Conservation (phyloP, 2,113 vertebrate genomes). For the Psophia crepitans region DNA sequence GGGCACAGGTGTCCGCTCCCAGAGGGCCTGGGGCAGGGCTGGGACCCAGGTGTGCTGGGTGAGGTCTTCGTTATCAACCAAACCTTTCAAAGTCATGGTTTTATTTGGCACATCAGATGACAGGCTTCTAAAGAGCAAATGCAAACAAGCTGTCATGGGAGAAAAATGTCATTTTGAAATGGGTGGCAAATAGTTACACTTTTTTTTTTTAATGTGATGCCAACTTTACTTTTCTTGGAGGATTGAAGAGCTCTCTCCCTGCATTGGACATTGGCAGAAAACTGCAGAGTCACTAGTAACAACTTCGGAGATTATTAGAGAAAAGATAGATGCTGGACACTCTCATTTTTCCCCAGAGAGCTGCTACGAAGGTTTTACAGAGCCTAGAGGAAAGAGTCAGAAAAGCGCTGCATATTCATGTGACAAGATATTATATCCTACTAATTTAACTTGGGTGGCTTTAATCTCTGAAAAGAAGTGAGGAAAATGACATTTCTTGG, state of each 20-base stretch:
- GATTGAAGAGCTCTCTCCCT: background rate
- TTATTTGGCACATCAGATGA: background rate
- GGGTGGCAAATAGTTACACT: background rate
- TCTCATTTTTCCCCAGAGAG: background rate
- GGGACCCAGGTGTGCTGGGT: background rate
- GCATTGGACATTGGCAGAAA: background rate
- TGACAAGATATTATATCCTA: background rate
- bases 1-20: background rate
- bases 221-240: background rate
- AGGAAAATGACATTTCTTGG: background rate
- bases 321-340: fast-evolving
- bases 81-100: background rate
- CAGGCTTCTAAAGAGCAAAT: background rate
- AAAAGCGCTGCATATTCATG: background rate
- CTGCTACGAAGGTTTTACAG: background rate
- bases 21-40: background rate
- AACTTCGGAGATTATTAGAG: background rate
- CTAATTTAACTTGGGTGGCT: background rate
- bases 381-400: background rate
- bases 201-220: background rate
- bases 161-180: background rate
- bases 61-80: background rate
- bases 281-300: background rate
- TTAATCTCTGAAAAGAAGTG: background rate
- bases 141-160: background rate